Conservation (phyloP, 2,797 vertebrate genomes). For the Galago senegalensis region DNA sequence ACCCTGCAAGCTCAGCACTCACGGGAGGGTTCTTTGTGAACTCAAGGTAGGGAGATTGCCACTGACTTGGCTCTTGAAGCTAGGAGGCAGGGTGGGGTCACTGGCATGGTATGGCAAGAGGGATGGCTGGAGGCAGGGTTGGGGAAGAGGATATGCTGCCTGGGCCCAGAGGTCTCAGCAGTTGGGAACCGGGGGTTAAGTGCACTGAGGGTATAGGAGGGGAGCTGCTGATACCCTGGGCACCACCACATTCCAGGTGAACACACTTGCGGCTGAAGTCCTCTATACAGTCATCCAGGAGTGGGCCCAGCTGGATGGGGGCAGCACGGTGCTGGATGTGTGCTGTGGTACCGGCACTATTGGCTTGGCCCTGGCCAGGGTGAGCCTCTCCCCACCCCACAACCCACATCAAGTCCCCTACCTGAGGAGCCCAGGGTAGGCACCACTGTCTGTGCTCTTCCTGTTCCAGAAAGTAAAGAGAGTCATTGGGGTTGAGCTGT, state of each 20-base stretch:
- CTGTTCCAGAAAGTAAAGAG: constrained; percentile 94
- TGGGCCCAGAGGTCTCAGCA: not conserved
- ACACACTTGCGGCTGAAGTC: constrained; percentile 96
- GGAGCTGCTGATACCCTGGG: not conserved
- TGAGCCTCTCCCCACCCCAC: constrained; percentile 77
- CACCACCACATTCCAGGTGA: constrained; percentile 90
- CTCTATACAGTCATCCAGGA: constrained; percentile 95
- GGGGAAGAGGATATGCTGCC: not conserved
- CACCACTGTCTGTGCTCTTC: not conserved
- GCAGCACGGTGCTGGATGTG: constrained; percentile 95
- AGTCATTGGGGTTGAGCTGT: constrained; percentile 97
- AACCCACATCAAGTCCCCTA: too few species aligned
- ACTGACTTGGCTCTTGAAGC: not conserved
- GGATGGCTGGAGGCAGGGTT: not conserved
- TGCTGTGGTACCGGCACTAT: constrained; percentile 99
- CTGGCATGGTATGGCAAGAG: not conserved
- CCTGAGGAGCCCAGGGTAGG: not conserved
- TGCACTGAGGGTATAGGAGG: not conserved
- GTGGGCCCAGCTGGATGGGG: constrained; percentile 94
- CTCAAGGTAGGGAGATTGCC: rapidly evolving
- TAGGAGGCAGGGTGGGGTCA: not conserved
- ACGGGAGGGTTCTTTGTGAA: too few species aligned
- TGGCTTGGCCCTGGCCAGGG: constrained; percentile 96
- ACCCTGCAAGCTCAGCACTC: not conserved
- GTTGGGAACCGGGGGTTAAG: not conserved